phyloP scores from a whole-genome alignment of 1,140 invertebrate species.

The Eurosta solidaginis region DNA sequence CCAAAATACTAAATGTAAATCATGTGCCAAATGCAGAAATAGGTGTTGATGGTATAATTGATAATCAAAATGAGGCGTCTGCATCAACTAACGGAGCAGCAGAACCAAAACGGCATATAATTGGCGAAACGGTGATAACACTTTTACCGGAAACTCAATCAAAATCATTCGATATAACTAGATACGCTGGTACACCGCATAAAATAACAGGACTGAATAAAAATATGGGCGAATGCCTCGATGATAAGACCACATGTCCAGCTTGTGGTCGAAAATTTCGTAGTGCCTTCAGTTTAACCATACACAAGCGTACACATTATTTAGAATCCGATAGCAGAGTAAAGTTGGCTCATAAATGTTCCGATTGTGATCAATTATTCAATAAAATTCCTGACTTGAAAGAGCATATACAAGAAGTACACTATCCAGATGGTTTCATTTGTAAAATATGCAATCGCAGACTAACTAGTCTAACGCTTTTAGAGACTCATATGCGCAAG shows the following conservation, averaged over 20 bases:
- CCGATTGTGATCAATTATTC: constrained; percentile 33
- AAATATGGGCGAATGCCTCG: neutral
- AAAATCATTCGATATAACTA: neutral
- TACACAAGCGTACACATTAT: constrained; percentile 32
- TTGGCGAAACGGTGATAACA: constrained; percentile 33
- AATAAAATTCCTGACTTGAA: constrained; percentile 30
- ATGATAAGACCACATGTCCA: constrained; percentile 18
- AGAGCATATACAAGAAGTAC: constrained; percentile 28
- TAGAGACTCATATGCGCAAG: constrained; percentile 33
- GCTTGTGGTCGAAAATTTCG: constrained; percentile 31
- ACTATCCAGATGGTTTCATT: constrained; percentile 33
- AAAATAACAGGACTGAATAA: neutral
- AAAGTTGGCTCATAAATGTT: constrained; percentile 32
- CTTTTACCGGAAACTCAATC: constrained; percentile 17
- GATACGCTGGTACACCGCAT: neutral
- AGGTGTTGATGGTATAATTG: neutral
- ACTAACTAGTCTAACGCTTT: constrained; percentile 12
- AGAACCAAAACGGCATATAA: neutral
- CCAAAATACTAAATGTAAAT: neutral
- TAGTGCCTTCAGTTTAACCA: constrained; percentile 30
- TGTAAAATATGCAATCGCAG: constrained; percentile 33
- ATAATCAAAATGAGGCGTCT: neutral
- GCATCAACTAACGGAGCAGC: neutral
- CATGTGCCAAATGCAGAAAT: neutral
- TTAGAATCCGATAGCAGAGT: constrained; percentile 31